Base-by-base conservation (phyloP, 2,113 vertebrate genomes). In the Microcebus jonahi region DNA sequence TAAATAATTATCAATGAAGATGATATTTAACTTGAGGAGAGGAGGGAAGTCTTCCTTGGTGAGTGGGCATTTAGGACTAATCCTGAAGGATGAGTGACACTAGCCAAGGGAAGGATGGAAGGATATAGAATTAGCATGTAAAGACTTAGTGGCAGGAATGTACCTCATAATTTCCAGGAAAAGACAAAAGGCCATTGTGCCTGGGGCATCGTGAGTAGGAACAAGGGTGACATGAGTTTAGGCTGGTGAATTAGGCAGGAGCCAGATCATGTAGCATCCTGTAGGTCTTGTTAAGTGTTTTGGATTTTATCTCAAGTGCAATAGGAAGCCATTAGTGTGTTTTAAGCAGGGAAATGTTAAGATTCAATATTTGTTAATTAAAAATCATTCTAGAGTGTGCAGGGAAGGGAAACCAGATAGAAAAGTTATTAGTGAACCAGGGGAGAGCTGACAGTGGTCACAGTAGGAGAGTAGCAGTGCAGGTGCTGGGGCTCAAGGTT, bases 281-380 rank as follows among this genome's bases (percentile, higher is more conserved):
- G 15, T 25, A 50, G 48, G 39, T 36, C 7, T 97, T 89, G 45
- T 21, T 79, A 83, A 71, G 14, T 6, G 3, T 45, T 67, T 91
- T 57, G 17, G 61, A 70, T 87, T 95, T 96, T 84, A 91, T 97
- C 57, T 70, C 45, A 90, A 80, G 42, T 25, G 25, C 6, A 71
- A 31, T 65, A 67, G 59, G 79, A 93, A 92, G 36, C 21, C 18
- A 57, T 68, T 48, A 59, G 23, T 84, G 2, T 92, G 27, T 36
- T 90, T 96, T 87, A 97, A 83, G 42, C 4, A 61, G 23, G 9
- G 23, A 77, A 53, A 70, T 88, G 34, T 79, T 88, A 50, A 97
- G 13, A 88, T 57, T 55, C n/a, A 68, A 21, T 82, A 29, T 92
- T 93, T 88, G 14, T 82, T 82, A 84, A 75, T 88, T 85, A 76